phyloP scores from a whole-genome alignment of 2,113 vertebrate species.

The Cepphus grylle region DNA sequence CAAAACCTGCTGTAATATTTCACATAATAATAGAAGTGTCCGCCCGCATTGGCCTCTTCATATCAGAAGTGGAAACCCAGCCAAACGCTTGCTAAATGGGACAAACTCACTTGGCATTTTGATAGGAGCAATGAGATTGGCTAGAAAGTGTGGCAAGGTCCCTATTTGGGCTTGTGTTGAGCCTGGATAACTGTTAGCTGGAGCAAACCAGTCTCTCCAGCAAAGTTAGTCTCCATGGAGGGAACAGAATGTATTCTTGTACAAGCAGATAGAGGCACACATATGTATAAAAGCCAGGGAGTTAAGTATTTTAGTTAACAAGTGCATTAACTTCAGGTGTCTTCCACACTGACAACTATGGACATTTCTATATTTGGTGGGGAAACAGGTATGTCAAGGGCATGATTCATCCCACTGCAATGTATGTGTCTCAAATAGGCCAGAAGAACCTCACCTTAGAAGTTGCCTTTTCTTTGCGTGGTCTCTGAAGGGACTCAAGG shows the following conservation, averaged over 20 bases:
- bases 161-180: not conserved
- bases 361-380: not conserved
- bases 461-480: not conserved
- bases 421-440: not conserved
- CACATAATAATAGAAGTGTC: not conserved
- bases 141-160: not conserved
- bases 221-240: not conserved
- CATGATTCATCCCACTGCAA: not conserved
- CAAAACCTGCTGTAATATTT: constrained; percentile 27
- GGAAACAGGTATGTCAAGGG: not conserved
- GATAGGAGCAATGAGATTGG: not conserved
- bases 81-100: not conserved
- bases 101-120: not conserved
- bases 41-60: not conserved
- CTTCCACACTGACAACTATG: not conserved
- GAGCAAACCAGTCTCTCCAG: not conserved
- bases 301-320: not conserved
- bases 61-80: not conserved
- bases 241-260: not conserved
- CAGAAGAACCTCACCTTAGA: not conserved
- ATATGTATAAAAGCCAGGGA: not conserved
- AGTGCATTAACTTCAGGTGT: not conserved
- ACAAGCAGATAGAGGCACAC: not conserved
- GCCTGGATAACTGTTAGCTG: not conserved
- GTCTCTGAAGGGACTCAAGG: not conserved